Evolutionary conservation across 92 coral and sea anemone genomes (phyloP).

Genomic region (Epizoanthus scotinus): DNA sequence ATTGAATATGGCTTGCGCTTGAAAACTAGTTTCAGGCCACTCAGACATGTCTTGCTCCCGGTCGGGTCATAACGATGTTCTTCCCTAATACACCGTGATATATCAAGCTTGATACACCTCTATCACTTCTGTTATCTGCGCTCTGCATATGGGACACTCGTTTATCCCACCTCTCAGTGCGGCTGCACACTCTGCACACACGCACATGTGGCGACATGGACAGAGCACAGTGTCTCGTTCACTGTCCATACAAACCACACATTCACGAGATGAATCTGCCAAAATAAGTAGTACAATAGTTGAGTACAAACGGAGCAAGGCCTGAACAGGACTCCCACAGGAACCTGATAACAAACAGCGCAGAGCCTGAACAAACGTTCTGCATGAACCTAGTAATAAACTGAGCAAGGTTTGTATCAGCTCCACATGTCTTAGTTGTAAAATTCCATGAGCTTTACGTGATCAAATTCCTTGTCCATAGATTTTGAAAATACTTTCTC

Average conservation of each 20-base stretch:
- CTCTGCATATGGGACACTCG: slow-evolving; percentile 46
- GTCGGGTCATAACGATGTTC: not conserved
- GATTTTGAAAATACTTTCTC: too few relatives aligned
- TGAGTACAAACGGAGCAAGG: not conserved
- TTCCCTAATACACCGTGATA: not conserved
- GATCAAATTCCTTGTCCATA: too few relatives aligned
- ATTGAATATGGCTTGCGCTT: too few relatives aligned
- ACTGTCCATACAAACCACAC: slow-evolving; percentile 58
- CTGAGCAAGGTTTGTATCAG: too few relatives aligned
- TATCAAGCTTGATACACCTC: slow-evolving; percentile 37
- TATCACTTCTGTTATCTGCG: slow-evolving; percentile 26
- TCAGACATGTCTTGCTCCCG: too few relatives aligned
- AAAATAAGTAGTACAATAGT: not conserved
- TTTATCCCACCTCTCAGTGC: slow-evolving; percentile 22
- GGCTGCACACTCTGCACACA: slow-evolving; percentile 37
- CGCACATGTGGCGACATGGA: slow-evolving; percentile 53
- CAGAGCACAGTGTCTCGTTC: slow-evolving; percentile 41
- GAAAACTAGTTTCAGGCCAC: too few relatives aligned
- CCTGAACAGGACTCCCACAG: too few relatives aligned
- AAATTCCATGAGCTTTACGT: too few relatives aligned
- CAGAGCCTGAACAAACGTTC: too few relatives aligned
- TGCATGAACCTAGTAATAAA: too few relatives aligned
- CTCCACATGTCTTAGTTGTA: too few relatives aligned
- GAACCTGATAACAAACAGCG: too few relatives aligned
- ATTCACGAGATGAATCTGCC: slow-evolving; percentile 33